Percentiles rank a stretch among this genome's conserved stretches.
Conservation (phyloP, 2,113 vertebrate genomes). For the Danionella cerebrum region DNA sequence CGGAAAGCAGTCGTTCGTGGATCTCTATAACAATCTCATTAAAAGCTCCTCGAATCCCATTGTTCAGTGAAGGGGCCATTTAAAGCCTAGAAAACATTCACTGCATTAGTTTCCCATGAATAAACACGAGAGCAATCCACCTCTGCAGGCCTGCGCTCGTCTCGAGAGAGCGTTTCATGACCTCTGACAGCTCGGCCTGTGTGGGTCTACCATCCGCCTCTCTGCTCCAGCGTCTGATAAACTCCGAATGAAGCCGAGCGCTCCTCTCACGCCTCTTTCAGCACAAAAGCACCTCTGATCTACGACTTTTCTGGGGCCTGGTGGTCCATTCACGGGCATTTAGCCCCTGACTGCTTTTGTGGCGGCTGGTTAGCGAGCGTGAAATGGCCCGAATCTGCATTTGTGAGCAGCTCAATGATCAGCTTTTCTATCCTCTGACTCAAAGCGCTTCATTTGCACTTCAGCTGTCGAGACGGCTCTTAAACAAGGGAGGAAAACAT, state of each 20-base stretch:
- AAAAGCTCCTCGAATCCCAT: constrained; percentile 20
- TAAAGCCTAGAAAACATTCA: constrained; percentile 28
- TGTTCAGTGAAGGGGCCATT: neutral
- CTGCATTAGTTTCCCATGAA: constrained; percentile 34
- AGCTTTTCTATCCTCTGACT: constrained; percentile 31
- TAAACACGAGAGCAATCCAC: constrained; percentile 25
- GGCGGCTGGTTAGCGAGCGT: constrained; percentile 41
- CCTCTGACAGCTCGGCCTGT: constrained; percentile 41
- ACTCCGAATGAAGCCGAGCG: constrained; percentile 63
- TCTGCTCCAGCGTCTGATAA: constrained; percentile 64
- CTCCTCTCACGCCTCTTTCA: constrained; percentile 48
- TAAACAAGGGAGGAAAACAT: constrained; percentile 35
- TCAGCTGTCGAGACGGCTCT: constrained; percentile 32
- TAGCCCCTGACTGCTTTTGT: constrained; percentile 39
- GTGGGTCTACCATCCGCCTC: constrained; percentile 65
- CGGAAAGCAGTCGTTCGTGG: too few relatives aligned
- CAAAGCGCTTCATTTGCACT: constrained; percentile 44
- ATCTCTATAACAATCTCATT: constrained; percentile 24
- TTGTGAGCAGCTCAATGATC: constrained; percentile 34
- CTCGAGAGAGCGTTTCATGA: constrained; percentile 36
- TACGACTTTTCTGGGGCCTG: constrained; percentile 42
- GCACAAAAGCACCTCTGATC: constrained; percentile 64
- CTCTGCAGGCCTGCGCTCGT: constrained; percentile 8
- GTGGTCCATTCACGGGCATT: constrained; percentile 39
- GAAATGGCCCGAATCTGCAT: constrained; percentile 37